Conservation (phyloP, 2,113 vertebrate species). For the Anoplopoma fimbria region DNA sequence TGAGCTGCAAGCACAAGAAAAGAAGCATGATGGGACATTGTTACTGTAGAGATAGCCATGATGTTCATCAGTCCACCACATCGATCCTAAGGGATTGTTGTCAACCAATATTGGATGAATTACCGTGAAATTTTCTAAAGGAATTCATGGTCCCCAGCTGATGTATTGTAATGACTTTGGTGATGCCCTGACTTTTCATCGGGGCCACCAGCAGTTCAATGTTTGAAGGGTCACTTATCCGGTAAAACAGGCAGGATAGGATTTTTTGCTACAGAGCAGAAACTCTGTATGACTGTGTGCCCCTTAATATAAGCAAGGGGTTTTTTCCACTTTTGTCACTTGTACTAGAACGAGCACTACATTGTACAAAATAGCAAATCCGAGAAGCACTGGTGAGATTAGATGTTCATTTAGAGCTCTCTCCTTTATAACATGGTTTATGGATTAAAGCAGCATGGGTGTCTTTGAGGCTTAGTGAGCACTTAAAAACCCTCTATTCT, state of each 20-base stretch:
- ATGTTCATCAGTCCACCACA: background rate
- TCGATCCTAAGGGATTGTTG: background rate
- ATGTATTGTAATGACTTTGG: background rate
- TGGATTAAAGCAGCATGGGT: slow-evolving; percentile 71
- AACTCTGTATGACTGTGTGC: too few species aligned
- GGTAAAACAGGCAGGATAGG: background rate
- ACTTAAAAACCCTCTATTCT: slow-evolving; percentile 70
- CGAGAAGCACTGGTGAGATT: slow-evolving; percentile 60
- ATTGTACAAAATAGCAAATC: slow-evolving; percentile 29
- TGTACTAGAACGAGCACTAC: background rate
- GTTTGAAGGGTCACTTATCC: background rate
- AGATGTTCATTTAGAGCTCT: slow-evolving; percentile 71
- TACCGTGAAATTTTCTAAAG: background rate
- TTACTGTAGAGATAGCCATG: background rate
- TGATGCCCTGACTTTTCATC: background rate
- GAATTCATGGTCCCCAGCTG: background rate
- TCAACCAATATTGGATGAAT: background rate
- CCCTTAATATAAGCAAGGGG: background rate
- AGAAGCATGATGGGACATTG: background rate
- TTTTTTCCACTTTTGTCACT: background rate
- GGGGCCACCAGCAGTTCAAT: background rate
- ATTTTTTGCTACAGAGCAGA: background rate
- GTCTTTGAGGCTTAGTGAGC: slow-evolving; percentile 74
- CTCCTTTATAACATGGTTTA: slow-evolving; percentile 63
- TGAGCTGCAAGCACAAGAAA: slow-evolving; percentile 86